These are phyloP conservation scores for Heliconius cydno DNA, from an alignment of 2,888 invertebrate species.

Conservation along the genomic window DNA sequence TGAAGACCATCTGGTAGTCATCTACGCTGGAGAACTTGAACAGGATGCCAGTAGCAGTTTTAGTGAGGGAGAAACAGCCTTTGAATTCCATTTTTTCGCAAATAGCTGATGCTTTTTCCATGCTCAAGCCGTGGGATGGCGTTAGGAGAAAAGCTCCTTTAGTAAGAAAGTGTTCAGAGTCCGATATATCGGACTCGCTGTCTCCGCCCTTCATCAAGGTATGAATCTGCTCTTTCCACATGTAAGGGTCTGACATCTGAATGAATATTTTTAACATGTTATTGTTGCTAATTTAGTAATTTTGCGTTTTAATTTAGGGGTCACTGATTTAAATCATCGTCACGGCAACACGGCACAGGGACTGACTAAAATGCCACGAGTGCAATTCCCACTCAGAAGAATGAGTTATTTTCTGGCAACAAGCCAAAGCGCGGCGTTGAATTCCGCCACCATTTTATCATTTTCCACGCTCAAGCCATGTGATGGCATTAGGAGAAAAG, in stretches of 20 bases:
- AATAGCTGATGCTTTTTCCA: slow-evolving; percentile 93
- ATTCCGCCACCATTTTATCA: too few species aligned
- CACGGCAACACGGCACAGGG: too few species aligned
- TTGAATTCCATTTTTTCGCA: slow-evolving; percentile 95
- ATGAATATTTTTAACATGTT: slow-evolving; percentile 34
- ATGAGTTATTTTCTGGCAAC: not conserved
- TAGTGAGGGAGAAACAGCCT: slow-evolving; percentile 92
- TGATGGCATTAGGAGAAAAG: too few species aligned
- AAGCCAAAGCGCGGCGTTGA: too few species aligned
- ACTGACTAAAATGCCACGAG: too few species aligned
- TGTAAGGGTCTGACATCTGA: slow-evolving; percentile 80
- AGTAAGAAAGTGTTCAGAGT: slow-evolving; percentile 89
- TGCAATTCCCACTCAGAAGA: not conserved
- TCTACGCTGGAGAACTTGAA: slow-evolving; percentile 95
- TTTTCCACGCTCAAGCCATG: too few species aligned
- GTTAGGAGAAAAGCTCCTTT: slow-evolving; percentile 93
- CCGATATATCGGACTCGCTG: slow-evolving; percentile 90
- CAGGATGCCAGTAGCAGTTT: slow-evolving; percentile 93
- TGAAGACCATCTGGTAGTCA: slow-evolving; percentile 93
- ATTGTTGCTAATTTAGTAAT: not conserved
- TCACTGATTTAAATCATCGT: too few species aligned
- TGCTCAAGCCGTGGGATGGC: slow-evolving; percentile 92
- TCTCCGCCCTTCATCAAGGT: slow-evolving; percentile 88
- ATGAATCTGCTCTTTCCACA: slow-evolving; percentile 82
- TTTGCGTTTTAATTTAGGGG: not conserved